Evolutionary conservation across 2,888 invertebrate genomes (phyloP), one percentile per base, ranked within the genome.

Genomic region (Lordiphosa andalusiaca): DNA sequence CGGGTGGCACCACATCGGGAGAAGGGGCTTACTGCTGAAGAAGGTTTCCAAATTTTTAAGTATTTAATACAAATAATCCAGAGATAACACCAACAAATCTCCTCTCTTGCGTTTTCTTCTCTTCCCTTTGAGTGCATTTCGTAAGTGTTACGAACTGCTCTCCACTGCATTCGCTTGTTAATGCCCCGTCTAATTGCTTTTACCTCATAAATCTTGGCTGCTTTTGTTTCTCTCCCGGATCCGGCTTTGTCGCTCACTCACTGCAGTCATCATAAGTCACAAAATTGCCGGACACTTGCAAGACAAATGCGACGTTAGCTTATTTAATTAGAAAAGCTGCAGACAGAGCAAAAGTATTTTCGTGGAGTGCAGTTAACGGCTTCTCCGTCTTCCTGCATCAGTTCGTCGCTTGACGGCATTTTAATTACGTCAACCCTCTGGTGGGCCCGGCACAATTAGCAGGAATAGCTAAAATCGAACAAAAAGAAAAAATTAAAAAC

Each of bases 241-340:
- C 23, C 51, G n/a, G 57, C 35, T 47, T 52, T 60, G 56, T 58
- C 65, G 60, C 62, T 40, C 44, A 53, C 58, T 50, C 58, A 53
- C 72, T 80, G 80, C 81, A 80, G 83, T 74, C 73, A 52, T 83
- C 81, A 80, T 80, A 80, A 80, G 83, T 80, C 80, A 80, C 83
- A 75, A 64, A 77, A 77, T 77, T 71, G 75, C 71, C 65, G 73
- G 82, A 69, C 77, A 82, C 72, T 75, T 44, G 44, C 64, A 78
- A 77, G 82, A 77, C 78, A 82, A 77, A 77, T 77, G 77, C 71
- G 75, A 63, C 82, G 75, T 73, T 75, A 67, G 82, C 73, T 82
- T 71, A 75, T 78, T 78, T 78, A 78, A 78, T 78, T 78, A 78
- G 82, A 78, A 71, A 44, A 78, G 54, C 71, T 66, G 60, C 57